Percentiles rank a stretch among this genome's conserved stretches.
Conservation (phyloP, 2,888 invertebrate species). For the Aethes cnicana region DNA sequence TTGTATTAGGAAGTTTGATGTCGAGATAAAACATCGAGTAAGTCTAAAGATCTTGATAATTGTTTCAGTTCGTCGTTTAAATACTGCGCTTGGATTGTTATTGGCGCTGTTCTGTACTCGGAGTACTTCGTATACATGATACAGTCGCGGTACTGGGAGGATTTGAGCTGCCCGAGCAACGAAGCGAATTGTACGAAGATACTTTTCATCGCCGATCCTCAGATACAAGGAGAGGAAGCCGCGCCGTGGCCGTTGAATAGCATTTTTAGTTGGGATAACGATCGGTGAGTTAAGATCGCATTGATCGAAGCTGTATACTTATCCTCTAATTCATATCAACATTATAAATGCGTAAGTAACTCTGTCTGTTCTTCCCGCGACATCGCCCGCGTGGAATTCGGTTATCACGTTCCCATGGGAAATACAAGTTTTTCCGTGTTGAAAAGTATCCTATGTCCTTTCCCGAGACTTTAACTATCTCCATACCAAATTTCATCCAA, state of each 20-base stretch:
- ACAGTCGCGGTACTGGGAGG: slow-evolving; percentile 67
- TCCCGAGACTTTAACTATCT: no score
- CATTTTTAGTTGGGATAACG: slow-evolving; percentile 92
- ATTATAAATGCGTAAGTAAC: no score
- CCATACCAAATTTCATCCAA: no score
- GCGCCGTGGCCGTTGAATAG: slow-evolving; percentile 86
- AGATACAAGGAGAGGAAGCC: slow-evolving; percentile 91
- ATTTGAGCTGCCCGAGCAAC: slow-evolving; percentile 68
- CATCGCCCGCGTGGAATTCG: no score
- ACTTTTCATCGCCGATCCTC: slow-evolving; percentile 94
- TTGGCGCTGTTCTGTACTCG: slow-evolving; percentile 70
- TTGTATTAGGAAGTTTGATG: background rate
- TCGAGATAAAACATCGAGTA: background rate
- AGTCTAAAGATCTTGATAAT: slow-evolving; percentile 10
- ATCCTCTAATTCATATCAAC: no score
- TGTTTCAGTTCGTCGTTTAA: slow-evolving; percentile 58
- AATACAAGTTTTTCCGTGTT: slow-evolving; percentile 5
- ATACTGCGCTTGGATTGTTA: slow-evolving; percentile 52
- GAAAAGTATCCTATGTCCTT: no score
- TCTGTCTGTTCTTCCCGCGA: no score
- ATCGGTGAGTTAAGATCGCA: slow-evolving; percentile 89
- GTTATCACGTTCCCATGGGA: no score
- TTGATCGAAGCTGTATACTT: no score
- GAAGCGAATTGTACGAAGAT: slow-evolving; percentile 83
- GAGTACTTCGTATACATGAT: slow-evolving; percentile 80